Evolutionary conservation across 1,140 invertebrate genomes (phyloP), one percentile per base, ranked within the genome.

Genomic region (Solenopsis fugax): DNA sequence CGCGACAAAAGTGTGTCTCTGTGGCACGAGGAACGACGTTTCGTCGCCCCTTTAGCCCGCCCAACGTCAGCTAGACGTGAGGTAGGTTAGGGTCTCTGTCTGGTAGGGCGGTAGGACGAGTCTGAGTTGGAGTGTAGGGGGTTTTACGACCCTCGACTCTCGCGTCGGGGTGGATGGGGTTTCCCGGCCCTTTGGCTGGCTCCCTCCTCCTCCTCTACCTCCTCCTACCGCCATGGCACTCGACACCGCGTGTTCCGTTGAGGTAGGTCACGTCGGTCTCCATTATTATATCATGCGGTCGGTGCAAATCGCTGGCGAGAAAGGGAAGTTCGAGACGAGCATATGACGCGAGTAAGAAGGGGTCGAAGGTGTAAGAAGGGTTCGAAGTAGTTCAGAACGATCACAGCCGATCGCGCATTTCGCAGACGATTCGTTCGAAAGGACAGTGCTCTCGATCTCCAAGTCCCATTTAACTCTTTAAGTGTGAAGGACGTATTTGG

Each of bases 1-100:
- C 50, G 78, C 41, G 71, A 65, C 76, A 91, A 94, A 94, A 94
- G 92, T 94, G 93, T 94, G 94, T 94, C 90, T 94, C 92, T 93
- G 89, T 94, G 92, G 90, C 93, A 93, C 85, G 87, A 91, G 89
- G 85, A 87, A 75, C 62, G 88, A 86, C 67, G 73, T 82, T 85
- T 90, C 75, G 90, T 90, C 86, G 85, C 58, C 73, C 85, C 89
- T 87, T 89, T 86, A 77, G 65, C 72, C 89, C 90, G 82, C 75
- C 86, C 86, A 73, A 90, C 86, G 72, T 89, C 82, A 87, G 37
- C 78, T 87, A 90, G 88, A 88, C 89, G 80, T 91, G 88, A 81
- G 92, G 90, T 77, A 89, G 88, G 92, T 92, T 92, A 90, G 92
- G 91, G 90, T 89, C 41, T 60, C 69, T 69, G 89, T 91, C 91